Base-by-base conservation (phyloP, 2,888 invertebrate genomes). In the Dioctria rufipes region DNA sequence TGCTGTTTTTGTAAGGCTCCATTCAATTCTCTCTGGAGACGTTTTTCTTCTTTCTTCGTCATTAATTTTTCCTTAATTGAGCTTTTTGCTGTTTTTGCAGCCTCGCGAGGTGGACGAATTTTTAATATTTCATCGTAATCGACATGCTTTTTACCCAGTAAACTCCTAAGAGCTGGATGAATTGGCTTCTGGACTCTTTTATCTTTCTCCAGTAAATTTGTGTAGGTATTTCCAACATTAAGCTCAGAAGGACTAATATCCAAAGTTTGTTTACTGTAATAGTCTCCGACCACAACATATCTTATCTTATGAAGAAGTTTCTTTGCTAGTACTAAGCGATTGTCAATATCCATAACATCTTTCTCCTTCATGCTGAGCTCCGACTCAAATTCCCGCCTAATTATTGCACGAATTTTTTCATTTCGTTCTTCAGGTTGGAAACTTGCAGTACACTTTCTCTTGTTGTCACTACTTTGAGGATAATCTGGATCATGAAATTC, bases 101-200 rank as follows among this genome's bases (percentile, higher is more conserved):
- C 91, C 54, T 90, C 90, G 77, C 92, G 88, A 0, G 90, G 90
- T 0, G 90, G 90, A 3, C 90, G 85, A 0, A 85, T 85, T 11
- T 89, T 87, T 84, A 91, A 88, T 13, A 91, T 90, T 84, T 92
- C 91, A 0, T 90, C 88, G 0, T 90, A 85, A 81, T 90, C 90
- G 2, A 89, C 89, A 0, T 92, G 90, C 79, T 89, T 88, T 84
- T 92, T 91, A 4, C 94, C 94, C 0, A 95, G 90, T 9, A 95
- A 89, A 85, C 94, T 94, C 81, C 93, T 93, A 0, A 95, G 89
- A 0, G 96, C 94, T 0, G 96, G 96, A 89, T 96, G 96, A 67
- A 96, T 91, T 4, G 90, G 87, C 4, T 90, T 88, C 85, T 92
- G 92, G 0, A 90, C 88, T 0, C 85, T 86, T 0, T 83, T 83